Conservation (phyloP, 2,797 vertebrate genomes). For the Aphelocoma californica region DNA sequence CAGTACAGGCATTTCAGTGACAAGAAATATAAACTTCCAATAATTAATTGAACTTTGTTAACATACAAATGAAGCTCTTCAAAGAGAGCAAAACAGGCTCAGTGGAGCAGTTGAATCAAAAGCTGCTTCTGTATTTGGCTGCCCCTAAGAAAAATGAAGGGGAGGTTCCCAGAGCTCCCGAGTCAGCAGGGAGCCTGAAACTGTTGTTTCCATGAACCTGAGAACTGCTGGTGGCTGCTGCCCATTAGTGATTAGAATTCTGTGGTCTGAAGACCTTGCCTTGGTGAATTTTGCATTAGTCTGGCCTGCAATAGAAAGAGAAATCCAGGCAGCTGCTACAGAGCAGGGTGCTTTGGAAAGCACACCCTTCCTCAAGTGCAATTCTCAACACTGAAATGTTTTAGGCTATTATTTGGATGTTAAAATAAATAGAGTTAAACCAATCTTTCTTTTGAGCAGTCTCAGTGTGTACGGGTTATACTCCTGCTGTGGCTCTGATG, state of each 20-base stretch:
- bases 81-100: background rate
- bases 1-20: background rate
- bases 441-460: background rate
- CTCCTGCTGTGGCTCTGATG: background rate
- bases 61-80: background rate
- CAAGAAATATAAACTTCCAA: background rate
- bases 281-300: background rate
- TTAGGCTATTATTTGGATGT: background rate
- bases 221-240: background rate
- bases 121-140: background rate
- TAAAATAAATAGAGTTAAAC: background rate
- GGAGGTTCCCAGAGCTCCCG: background rate
- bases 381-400: background rate
- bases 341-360: background rate
- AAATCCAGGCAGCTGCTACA: background rate
- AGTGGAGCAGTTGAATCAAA: background rate
- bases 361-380: background rate
- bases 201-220: background rate
- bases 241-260: background rate
- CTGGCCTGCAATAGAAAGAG: background rate
- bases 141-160: background rate
- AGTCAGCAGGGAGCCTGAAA: background rate
- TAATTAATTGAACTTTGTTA: background rate
- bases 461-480: background rate
- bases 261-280: background rate